phyloP scores from a whole-genome alignment of 2,113 vertebrate species.

The Catagonus wagneri region DNA sequence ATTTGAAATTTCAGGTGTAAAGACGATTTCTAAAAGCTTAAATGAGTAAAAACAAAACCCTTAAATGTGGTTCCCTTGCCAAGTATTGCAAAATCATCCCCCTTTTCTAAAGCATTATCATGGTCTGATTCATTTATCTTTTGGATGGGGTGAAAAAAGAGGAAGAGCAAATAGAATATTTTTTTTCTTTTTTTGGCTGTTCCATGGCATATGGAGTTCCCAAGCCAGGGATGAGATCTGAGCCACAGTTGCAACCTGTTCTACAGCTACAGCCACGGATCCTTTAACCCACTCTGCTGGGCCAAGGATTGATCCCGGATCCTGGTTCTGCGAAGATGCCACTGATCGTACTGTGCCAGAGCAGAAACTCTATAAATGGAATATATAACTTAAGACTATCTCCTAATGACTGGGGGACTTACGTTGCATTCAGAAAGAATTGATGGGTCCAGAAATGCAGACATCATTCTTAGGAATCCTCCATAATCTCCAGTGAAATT shows the following conservation, averaged over 20 bases:
- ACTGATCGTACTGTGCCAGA: too few relatives aligned
- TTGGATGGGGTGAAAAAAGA: not conserved
- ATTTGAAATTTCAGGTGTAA: not conserved
- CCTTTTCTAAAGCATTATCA: not conserved
- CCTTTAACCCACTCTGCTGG: too few relatives aligned
- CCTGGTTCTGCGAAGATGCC: too few relatives aligned
- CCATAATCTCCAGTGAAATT: not conserved
- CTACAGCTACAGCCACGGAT: too few relatives aligned
- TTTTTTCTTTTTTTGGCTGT: too few relatives aligned
- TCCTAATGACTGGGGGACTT: not conserved
- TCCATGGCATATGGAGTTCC: too few relatives aligned
- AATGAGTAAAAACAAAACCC: not conserved
- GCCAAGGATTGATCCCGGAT: too few relatives aligned
- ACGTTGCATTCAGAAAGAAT: not conserved
- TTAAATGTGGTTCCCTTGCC: not conserved
- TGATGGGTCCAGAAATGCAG: not conserved
- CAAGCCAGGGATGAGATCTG: too few relatives aligned
- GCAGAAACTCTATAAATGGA: not conserved
- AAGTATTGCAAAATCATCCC: not conserved
- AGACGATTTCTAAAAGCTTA: not conserved
- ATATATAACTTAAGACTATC: not conserved
- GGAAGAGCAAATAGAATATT: not conserved
- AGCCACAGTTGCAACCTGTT: too few relatives aligned
- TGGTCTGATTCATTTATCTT: not conserved
- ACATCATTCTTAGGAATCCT: not conserved